Evolutionary conservation across 2,113 vertebrate genomes (phyloP), one percentile per base, ranked within the genome.

Genomic region (Geococcyx californianus): DNA sequence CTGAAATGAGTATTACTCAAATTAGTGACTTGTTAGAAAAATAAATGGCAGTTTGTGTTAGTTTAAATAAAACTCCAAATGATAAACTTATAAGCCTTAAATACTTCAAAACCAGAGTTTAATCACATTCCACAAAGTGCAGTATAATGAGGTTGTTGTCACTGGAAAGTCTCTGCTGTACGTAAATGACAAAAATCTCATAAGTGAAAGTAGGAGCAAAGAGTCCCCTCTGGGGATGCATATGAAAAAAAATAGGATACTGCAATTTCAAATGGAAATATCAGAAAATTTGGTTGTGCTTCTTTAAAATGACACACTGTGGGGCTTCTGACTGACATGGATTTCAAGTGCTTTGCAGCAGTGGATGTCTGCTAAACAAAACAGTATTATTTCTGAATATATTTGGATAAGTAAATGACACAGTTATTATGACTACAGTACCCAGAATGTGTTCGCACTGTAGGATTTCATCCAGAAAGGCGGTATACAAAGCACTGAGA

Each of bases 321-420:
- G 59, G 33, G 25, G 17, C 29, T 23, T 49, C 40, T 75, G 54
- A 47, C 13, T 19, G 54, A 45, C 7, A 10, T 5, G 60, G 56
- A 33, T 66, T 88, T 94, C 16, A 19, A 92, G 36, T 40, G 29
- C 11, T 80, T 92, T 84, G 36, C 55, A 60, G 66, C 42, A 78
- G 36, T n/a, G 25, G 26, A 28, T 86, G 52, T 56, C 40, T 95
- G 69, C 59, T 90, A 86, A 94, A 81, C 28, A 87, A 62, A 76
- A 13, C 64, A 76, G 10, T 34, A 4, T 90, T 84, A 58, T 55
- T 81, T 38, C 63, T 44, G 70, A 87, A 80, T 60, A 51, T 69
- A 59, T 94, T 93, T 76, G 58, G 31, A 38, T 89, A 87, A 96
- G 78, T 76, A 92, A 96, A 91, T 70, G 59, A 49, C 69, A 89